These are phyloP conservation scores for Amphibalanus amphitrite DNA, from an alignment of 1,140 invertebrate genomes.

Conservation along the genomic window DNA sequence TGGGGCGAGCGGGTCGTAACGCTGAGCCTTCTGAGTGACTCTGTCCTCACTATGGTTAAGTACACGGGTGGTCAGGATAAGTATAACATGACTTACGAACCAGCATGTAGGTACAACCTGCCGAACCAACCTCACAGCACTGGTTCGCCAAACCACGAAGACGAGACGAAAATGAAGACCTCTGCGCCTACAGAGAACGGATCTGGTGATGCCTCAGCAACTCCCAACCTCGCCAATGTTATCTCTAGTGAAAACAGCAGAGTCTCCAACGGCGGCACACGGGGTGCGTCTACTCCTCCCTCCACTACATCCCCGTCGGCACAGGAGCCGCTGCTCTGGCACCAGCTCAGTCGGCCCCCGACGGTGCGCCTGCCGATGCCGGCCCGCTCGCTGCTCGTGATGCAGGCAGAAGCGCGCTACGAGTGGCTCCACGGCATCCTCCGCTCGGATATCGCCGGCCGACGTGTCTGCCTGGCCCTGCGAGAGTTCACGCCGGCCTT, in stretches of 20 bases:
- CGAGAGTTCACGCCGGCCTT: slow-evolving; percentile 79
- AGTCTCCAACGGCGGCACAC: too few species aligned
- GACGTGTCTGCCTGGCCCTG: slow-evolving; percentile 80
- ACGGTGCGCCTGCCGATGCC: slow-evolving; percentile 71
- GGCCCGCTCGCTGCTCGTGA: slow-evolving; percentile 59
- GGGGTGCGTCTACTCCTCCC: background rate
- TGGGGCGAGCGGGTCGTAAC: slow-evolving; percentile 97
- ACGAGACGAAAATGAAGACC: too few species aligned
- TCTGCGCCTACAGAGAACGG: slow-evolving; percentile 8
- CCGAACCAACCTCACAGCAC: too few species aligned
- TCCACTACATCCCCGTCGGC: background rate
- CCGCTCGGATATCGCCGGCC: slow-evolving; percentile 53
- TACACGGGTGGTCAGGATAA: slow-evolving; percentile 36
- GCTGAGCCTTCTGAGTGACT: slow-evolving; percentile 66
- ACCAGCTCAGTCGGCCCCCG: slow-evolving; percentile 10
- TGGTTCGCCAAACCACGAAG: too few species aligned
- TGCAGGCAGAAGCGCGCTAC: slow-evolving; percentile 67
- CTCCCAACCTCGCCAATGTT: slow-evolving; percentile 18
- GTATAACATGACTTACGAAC: slow-evolving; percentile 47
- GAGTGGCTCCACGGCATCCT: slow-evolving; percentile 79
- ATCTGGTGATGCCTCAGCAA: slow-evolving; percentile 15
- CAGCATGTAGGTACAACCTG: slow-evolving; percentile 12
- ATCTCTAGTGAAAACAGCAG: slow-evolving; percentile 11
- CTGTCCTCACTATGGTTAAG: slow-evolving; percentile 62
- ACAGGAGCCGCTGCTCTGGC: slow-evolving; percentile 9